Percentiles rank a stretch among this genome's conserved stretches.
These are phyloP conservation scores for Drosophila melanosoma DNA, from an alignment of 2,888 invertebrate genomes.

Conservation along the genomic window DNA sequence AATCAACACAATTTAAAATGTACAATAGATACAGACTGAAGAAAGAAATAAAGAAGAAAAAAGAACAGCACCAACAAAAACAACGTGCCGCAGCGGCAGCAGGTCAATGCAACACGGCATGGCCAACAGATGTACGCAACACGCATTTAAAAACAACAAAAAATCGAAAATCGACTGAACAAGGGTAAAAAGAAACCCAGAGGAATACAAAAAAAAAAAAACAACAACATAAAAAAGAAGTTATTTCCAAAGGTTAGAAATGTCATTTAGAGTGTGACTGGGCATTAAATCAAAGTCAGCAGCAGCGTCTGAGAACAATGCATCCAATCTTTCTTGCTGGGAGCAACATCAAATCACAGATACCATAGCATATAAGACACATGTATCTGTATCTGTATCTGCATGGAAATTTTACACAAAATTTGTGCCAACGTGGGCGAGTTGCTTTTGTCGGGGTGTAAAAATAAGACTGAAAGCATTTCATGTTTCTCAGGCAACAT, in stretches of 20 bases:
- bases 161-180: conserved; percentile 18
- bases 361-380: conserved; percentile 22
- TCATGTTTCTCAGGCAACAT: conserved; percentile 38
- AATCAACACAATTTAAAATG: conserved; percentile 55
- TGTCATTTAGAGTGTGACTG: conserved; percentile 76
- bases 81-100: not conserved
- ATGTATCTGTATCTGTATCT: conserved; percentile 26
- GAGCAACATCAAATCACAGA: conserved; percentile 47
- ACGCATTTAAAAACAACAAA: conserved; percentile 44
- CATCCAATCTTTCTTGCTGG: conserved; percentile 26
- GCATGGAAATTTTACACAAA: conserved; percentile 50
- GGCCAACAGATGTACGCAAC: conserved; percentile 74
- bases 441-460: conserved; percentile 50
- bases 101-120: conserved; percentile 55
- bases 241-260: conserved; percentile 51
- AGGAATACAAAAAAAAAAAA: conserved; percentile 2
- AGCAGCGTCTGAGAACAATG: conserved; percentile 42
- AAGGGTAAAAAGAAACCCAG: conserved; percentile 25
- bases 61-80: conserved; percentile 4
- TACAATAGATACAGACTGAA: conserved; percentile 58
- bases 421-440: conserved; percentile 76
- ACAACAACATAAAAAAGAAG: conserved; percentile 32
- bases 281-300: conserved; percentile 79
- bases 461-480: conserved; percentile 66
- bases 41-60: not conserved